phyloP scores from a whole-genome alignment of 2,113 vertebrate genomes.

The Phyllostomus discolor region DNA sequence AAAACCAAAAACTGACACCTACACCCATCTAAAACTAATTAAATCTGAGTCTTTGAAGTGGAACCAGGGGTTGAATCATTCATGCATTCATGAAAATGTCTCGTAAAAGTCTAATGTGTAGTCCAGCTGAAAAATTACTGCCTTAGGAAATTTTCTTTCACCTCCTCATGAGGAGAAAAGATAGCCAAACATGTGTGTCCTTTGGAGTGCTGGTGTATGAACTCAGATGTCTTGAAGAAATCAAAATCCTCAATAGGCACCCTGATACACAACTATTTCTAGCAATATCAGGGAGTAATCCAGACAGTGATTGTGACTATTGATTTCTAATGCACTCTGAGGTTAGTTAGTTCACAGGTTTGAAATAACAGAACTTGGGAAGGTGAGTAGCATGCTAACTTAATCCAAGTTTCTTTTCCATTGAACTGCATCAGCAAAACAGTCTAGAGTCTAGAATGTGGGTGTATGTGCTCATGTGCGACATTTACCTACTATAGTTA shows the following conservation, averaged over 20 bases:
- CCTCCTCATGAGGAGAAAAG: background rate
- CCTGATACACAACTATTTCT: background rate
- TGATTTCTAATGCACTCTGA: background rate
- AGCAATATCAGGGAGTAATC: background rate
- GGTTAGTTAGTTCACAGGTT: conserved; percentile 5
- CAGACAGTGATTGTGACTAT: background rate
- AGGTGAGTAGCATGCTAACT: background rate
- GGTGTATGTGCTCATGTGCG: background rate
- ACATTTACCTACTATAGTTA: background rate
- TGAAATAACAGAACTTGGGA: conserved; percentile 41
- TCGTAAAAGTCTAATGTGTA: background rate
- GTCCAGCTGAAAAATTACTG: background rate
- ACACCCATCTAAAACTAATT: background rate
- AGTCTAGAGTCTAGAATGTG: background rate
- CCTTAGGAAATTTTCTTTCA: background rate
- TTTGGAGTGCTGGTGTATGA: background rate
- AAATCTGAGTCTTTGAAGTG: background rate
- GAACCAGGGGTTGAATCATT: background rate
- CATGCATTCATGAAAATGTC: background rate
- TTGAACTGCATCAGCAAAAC: background rate
- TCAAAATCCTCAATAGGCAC: background rate
- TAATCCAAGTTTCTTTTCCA: background rate
- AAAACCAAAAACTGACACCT: background rate
- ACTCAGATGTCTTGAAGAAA: background rate
- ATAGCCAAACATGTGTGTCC: background rate